Evolutionary conservation across 1,140 invertebrate genomes (phyloP).

Genomic region (Hylyphantes graminicola): DNA sequence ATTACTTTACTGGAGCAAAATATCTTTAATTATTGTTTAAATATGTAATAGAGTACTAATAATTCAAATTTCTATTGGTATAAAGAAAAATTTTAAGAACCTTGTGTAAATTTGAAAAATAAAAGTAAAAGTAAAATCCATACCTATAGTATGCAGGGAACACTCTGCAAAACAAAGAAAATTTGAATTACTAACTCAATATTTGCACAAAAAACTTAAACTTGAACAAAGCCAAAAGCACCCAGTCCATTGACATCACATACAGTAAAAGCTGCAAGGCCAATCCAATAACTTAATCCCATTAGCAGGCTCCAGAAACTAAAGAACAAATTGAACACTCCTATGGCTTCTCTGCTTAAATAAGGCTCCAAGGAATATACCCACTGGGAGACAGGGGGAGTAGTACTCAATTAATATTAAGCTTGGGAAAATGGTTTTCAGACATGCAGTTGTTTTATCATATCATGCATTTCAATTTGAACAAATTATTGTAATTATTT

Average conservation of each 20-base stretch:
- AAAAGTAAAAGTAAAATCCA: conserved; percentile 1
- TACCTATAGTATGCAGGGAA: conserved; percentile 56
- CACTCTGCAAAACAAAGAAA: conserved; percentile 35
- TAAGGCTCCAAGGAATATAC: background rate
- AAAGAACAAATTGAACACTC: conserved; percentile 4
- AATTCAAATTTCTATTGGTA: too few relatives aligned
- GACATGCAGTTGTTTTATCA: too few relatives aligned
- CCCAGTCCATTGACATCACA: background rate
- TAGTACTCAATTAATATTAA: too few relatives aligned
- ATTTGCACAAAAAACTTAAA: conserved; percentile 7
- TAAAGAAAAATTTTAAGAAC: too few relatives aligned
- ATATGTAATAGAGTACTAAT: too few relatives aligned
- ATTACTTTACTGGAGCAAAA: too few relatives aligned
- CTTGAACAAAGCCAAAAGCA: background rate
- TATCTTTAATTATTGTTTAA: too few relatives aligned
- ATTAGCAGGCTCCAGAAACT: conserved; percentile 13
- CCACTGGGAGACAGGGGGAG: background rate
- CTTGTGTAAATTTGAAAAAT: background rate
- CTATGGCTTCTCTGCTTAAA: conserved; percentile 8
- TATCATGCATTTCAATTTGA: too few relatives aligned
- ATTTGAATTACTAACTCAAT: background rate
- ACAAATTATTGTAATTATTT: too few relatives aligned
- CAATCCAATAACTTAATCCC: conserved; percentile 57
- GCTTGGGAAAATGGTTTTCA: too few relatives aligned
- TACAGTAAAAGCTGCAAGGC: conserved; percentile 29